Evolutionary conservation across 2,888 invertebrate genomes (phyloP), one percentile per base, ranked within the genome.

Genomic region (Prosapia bicincta): DNA sequence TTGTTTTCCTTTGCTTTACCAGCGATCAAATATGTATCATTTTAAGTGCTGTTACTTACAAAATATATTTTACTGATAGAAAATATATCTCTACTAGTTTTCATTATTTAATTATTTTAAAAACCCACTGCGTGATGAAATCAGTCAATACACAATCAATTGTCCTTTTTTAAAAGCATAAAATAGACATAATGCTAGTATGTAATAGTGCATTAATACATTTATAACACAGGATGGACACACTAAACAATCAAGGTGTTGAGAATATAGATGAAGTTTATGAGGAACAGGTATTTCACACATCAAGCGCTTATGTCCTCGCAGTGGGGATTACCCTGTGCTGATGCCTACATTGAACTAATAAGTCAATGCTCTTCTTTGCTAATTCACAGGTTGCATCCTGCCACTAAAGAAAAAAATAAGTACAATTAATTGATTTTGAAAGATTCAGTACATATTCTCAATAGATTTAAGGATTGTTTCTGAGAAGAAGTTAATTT

Each of bases 21-120:
- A 38, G 38, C 38, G 15, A 38, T 38, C 38, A 13, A 15, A 38
- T 38, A 38, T 38, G n/a, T n/a, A 38, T 38, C 13, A 38, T 38
- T 54, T 54, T 54, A 54, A 54, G 20, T 54, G 54, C 54, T 54
- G 2, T 54, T 54, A 54, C 54, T 54, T 74, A 74, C 74, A 74
- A 74, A 74, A 74, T 69, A 74, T 74, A 74, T 69, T 65, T 69
- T 25, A 74, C 69, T 69, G 74, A 74, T 54, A 69, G 74, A 74
- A 74, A 74, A 74, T 74, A 74, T 74, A 74, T 74, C 74, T 74
- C 69, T 74, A 74, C 38, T 38, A 13, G 38, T 30, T 5, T 38
- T 38, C 38, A 13, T 38, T 38, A 10, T 38, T 9, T 38, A 38
- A 9, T 38, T 38, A 38, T 38, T 7, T 38, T 38, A 13, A 13